Evolutionary conservation across 2,797 vertebrate genomes (phyloP).

Genomic region (Microctenopoma lineatum): DNA sequence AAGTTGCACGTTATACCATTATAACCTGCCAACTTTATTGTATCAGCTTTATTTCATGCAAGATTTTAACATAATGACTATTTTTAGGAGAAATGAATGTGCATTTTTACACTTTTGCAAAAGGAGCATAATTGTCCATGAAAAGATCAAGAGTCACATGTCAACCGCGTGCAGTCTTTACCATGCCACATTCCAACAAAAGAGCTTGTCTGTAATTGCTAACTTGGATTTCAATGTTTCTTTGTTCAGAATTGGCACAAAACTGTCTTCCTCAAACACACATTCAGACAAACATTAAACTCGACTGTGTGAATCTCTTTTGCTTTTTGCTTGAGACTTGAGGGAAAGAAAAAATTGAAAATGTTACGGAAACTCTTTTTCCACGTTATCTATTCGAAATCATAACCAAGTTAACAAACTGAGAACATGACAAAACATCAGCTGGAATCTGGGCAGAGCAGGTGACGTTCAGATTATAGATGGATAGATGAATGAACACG

Average conservation of each 20-base stretch:
- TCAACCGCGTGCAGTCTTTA: slow-evolving; percentile 6
- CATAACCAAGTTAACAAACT: slow-evolving; percentile 36
- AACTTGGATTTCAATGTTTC: slow-evolving; percentile 12
- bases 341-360: not conserved
- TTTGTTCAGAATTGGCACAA: slow-evolving; percentile 28
- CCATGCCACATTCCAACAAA: slow-evolving; percentile 17
- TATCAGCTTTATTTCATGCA: not conserved
- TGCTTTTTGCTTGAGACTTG: not conserved
- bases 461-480: slow-evolving; percentile 48
- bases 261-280: slow-evolving; percentile 5
- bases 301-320: not conserved
- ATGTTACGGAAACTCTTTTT: not conserved
- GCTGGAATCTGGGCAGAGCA: slow-evolving; percentile 26
- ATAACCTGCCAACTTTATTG: not conserved
- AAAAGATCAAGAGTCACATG: slow-evolving; percentile 19
- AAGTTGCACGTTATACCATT: not conserved
- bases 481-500: slow-evolving; percentile 41
- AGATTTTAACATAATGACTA: not conserved
- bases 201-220: slow-evolving; percentile 17
- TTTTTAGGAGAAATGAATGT: not conserved
- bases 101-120: not conserved
- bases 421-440: slow-evolving; percentile 30
- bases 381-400: slow-evolving; percentile 12
- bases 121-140: not conserved
- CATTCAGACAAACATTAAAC: slow-evolving; percentile 15